A percentile compares a stretch with the other conserved stretches of the same genome.
Conservation (phyloP, 2,797 vertebrate genomes). For the Antennarius maculatus region DNA sequence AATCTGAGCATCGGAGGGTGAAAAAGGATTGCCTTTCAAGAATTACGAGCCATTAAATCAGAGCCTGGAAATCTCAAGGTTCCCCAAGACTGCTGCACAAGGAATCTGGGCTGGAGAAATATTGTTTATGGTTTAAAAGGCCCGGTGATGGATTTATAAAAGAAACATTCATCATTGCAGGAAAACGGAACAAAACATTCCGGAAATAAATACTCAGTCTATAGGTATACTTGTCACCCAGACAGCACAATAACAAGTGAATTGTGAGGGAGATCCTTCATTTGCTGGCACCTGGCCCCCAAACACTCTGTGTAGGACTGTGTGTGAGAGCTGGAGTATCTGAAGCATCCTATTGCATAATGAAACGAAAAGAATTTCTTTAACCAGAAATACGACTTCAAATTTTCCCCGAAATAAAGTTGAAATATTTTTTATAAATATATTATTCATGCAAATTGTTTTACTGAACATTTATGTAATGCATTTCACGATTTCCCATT, state of each 20-base stretch:
- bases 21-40: constrained; percentile 89
- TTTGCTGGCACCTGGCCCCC: constrained; percentile 83
- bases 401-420: constrained; percentile 22
- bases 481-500: constrained; percentile 38
- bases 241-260: constrained; percentile 95
- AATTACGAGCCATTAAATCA: constrained; percentile 99
- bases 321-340: constrained; percentile 24
- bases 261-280: constrained; percentile 96
- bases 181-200: constrained; percentile 99
- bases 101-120: constrained; percentile 96
- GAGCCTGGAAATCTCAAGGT: constrained; percentile 97
- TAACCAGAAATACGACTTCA: neutral
- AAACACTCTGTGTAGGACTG: constrained; percentile 67
- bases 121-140: constrained; percentile 93
- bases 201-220: constrained; percentile 91
- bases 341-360: constrained; percentile 24
- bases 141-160: constrained; percentile 88
- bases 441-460: constrained; percentile 2
- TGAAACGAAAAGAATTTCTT: constrained; percentile 19
- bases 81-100: constrained; percentile 97
- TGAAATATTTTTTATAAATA: neutral
- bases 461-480: constrained; percentile 8
- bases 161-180: constrained; percentile 93
- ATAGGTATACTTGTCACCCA: constrained; percentile 90
- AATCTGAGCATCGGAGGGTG: constrained; percentile 71